These are phyloP conservation scores for Ctenicera cuprea DNA, from an alignment of 2,888 invertebrate genomes.

Conservation along the genomic window DNA sequence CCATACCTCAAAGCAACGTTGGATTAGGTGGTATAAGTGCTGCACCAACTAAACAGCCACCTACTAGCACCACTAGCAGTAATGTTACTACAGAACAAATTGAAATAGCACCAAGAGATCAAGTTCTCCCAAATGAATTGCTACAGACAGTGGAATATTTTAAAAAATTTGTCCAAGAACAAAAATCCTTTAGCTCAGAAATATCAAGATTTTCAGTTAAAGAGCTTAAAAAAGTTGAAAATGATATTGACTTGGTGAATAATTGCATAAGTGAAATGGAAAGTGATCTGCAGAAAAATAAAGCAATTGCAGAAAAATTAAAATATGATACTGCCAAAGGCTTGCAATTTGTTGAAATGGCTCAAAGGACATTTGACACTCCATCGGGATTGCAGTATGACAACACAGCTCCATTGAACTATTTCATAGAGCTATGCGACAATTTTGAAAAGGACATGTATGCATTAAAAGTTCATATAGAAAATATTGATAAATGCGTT, in stretches of 20 bases:
- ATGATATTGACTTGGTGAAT: constrained; percentile 78
- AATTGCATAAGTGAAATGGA: constrained; percentile 78
- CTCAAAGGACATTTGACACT: constrained; percentile 85
- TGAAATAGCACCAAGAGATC: constrained; percentile 78
- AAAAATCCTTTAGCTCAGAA: constrained; percentile 88
- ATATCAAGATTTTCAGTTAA: constrained; percentile 81
- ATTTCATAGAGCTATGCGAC: constrained; percentile 81
- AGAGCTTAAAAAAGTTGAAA: constrained; percentile 78
- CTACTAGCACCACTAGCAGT: constrained; percentile 51
- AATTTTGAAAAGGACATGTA: constrained; percentile 84
- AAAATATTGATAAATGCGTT: constrained; percentile 83
- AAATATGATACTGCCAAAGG: constrained; percentile 84
- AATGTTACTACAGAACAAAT: constrained; percentile 66
- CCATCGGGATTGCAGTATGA: constrained; percentile 86
- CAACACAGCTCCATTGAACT: constrained; percentile 82
- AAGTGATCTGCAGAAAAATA: constrained; percentile 78
- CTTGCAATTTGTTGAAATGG: constrained; percentile 84
- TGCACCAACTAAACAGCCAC: constrained; percentile 68
- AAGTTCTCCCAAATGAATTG: constrained; percentile 85
- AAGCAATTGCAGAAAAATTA: constrained; percentile 77
- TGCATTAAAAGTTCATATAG: constrained; percentile 81
- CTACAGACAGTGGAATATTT: constrained; percentile 85
- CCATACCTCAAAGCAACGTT: constrained; percentile 67
- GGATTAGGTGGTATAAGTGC: constrained; percentile 84
- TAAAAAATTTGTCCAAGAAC: constrained; percentile 90